Evolutionary conservation across 2,888 invertebrate genomes (phyloP), one percentile per base, ranked within the genome.

Genomic region (Ptychoptera albimana): DNA sequence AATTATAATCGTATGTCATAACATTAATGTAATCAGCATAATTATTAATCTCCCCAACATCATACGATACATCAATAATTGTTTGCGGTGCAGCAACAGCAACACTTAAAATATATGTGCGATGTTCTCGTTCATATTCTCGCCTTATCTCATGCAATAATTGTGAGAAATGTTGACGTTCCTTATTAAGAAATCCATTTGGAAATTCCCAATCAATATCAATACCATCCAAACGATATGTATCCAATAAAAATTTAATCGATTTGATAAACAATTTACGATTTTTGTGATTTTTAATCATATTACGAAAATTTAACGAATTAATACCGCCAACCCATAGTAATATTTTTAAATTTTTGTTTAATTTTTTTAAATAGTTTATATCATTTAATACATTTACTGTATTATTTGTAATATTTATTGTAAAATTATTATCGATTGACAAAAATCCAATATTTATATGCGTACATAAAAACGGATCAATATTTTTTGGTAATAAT

Each of bases 1-100:
- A 82, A 61, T 92, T 89, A 57, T 77, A 92, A 60, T 93, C 92
- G 58, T 93, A 93, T 0, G 83, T 74, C 92, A 92, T 92, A n/a
- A 93, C 57, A 60, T 87, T 89, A 0, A 88, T 74, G 66, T 76
- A 87, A 61, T 92, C 91, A 0, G 81, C 77, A 58, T 82, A 88
- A 71, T 77, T 67, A 52, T 85, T 82, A 47, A 92, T 70, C 59
- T 82, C 76, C 14, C 73, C 69, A 10, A 91, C 74, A 59, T 88
- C 79, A 60, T 92, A 92, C 1, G 85, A 76, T 45, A 73, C 70
- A 54, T 80, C 75, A 0, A 84, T 74, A 45, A 92, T 80, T 1
- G 75, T 72, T 55, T 77, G 71, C 0, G 82, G 82, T 10, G 89
- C 86, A 1, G 83, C 86, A 0, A 83, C 83, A 1, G 89, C 89